Evolutionary conservation across 2,113 vertebrate species (phyloP), one percentile per base, ranked within the genome.

Genomic region (Morphnarchus princeps): DNA sequence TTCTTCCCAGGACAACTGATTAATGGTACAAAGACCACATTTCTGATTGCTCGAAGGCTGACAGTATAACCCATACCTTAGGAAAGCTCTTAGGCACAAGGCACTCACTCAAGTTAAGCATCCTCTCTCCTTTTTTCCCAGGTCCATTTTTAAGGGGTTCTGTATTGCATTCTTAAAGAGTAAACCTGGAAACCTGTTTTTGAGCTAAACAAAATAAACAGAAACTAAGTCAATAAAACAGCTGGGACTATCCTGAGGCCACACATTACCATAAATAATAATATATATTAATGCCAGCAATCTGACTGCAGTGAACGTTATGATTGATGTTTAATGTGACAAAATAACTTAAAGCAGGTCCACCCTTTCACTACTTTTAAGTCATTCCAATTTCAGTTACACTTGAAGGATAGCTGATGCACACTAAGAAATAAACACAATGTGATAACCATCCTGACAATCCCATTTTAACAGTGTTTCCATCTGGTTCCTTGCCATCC

Each of bases 271-370:
- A 3, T 49, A 67, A 67, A 79, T 61, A 62, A 59, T 18, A 42
- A 26, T 3, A 11, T 31, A 12, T 16, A 50, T 58, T 58, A 82
- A 76, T 9, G 21, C 38, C 52, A 66, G 63, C 58, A 28, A n/a
- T 54, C 29, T 59, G 58, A 50, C 29, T 28, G 55, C 2, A 1
- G 9, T 40, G 26, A 13, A 28, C 1, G 0, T 16, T 24, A 47
- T 1, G 0, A 21, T 6, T 3, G 3, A 38, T 7, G 14, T 26
- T 88, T 52, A 22, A 63, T 19, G 38, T 13, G 11, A 59, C 8
- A 38, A 47, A 92, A 80, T 43, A 70, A 36, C 43, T 63, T 20
- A 28, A 38, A 82, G 43, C 38, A 71, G 11, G 24, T 43, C 58
- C 61, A n/a, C 10, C 11, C 32, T 82, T 38, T 40, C 42, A 19